Percentiles rank a stretch among this genome's conserved stretches.
Evolutionary conservation across 2,888 invertebrate species (phyloP).

Genomic region (Hesperia comma): DNA sequence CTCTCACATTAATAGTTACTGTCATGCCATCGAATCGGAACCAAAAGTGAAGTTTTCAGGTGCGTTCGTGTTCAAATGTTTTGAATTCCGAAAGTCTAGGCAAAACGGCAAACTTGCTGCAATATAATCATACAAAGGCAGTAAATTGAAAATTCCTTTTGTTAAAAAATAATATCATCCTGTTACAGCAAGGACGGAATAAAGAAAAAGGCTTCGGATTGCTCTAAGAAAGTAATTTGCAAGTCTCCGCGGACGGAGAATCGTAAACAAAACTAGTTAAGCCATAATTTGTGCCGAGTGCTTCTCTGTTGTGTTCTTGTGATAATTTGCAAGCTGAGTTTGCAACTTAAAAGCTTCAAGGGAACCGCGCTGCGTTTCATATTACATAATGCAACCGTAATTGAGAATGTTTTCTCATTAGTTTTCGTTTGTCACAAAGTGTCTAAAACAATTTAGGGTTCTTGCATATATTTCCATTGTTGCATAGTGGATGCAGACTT

Average conservation of each 20-base stretch:
- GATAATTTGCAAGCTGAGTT: slow-evolving; percentile 12
- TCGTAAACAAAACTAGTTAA: slow-evolving; percentile 14
- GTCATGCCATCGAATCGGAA: too few species aligned
- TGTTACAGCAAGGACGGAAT: background rate
- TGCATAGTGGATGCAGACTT: too few species aligned
- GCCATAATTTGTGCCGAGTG: slow-evolving; percentile 7
- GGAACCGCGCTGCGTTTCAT: background rate
- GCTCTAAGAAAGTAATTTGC: slow-evolving; percentile 18
- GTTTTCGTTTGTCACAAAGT: too few species aligned
- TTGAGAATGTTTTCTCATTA: too few species aligned
- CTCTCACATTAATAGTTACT: too few species aligned
- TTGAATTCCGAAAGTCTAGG: too few species aligned
- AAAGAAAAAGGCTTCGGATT: slow-evolving; percentile 13
- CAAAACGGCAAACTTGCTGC: too few species aligned
- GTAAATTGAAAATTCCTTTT: background rate
- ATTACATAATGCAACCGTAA: background rate
- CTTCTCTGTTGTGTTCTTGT: background rate
- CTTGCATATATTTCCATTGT: too few species aligned
- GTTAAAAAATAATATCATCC: background rate
- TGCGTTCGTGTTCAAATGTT: too few species aligned
- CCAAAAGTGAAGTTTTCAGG: too few species aligned
- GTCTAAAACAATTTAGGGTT: too few species aligned
- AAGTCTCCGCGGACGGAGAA: slow-evolving; percentile 5
- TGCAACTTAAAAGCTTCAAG: background rate
- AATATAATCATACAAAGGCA: background rate